Evolutionary conservation across 2,113 vertebrate genomes (phyloP).

Genomic region (Labeo catla): DNA sequence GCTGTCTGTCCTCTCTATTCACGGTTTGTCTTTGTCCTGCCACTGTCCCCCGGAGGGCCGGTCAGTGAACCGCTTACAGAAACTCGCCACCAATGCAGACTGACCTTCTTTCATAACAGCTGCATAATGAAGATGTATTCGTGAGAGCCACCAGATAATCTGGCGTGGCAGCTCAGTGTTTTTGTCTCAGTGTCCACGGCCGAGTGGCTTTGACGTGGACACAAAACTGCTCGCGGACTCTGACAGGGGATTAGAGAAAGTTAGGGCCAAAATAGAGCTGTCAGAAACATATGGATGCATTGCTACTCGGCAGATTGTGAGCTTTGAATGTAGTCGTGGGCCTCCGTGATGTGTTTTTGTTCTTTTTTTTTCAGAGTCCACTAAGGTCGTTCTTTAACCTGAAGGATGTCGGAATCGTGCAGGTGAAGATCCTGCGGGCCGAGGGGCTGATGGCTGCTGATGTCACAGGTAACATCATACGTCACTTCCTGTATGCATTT

Average conservation of each 20-base stretch:
- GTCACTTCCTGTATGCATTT: conserved; percentile 1
- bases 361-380: conserved; percentile 70
- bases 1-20: conserved; percentile 17
- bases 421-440: conserved; percentile 92
- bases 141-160: conserved; percentile 85
- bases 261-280: conserved; percentile 35
- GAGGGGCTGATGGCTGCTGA: conserved; percentile 94
- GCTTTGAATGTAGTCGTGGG: neutral
- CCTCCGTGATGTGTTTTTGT: neutral
- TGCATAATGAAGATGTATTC: conserved; percentile 90
- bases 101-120: conserved; percentile 80
- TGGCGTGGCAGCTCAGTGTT: conserved; percentile 86
- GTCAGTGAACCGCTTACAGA: conserved; percentile 46
- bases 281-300: conserved; percentile 25
- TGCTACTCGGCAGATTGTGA: neutral
- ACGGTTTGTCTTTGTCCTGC: conserved; percentile 32
- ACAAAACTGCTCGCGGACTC: conserved; percentile 18
- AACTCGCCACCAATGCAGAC: conserved; percentile 60
- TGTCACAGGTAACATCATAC: conserved; percentile 82
- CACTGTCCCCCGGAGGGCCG: conserved; percentile 29
- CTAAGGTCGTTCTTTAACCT: conserved; percentile 82
- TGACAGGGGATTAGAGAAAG: conserved; percentile 32
- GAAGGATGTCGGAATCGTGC: conserved; percentile 89
- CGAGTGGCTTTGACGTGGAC: conserved; percentile 60
- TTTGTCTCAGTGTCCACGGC: conserved; percentile 84